Percentiles rank a stretch among this genome's conserved stretches.
Evolutionary conservation across 2,113 vertebrate genomes (phyloP).

Genomic region (Hymenochirus boettgeri): DNA sequence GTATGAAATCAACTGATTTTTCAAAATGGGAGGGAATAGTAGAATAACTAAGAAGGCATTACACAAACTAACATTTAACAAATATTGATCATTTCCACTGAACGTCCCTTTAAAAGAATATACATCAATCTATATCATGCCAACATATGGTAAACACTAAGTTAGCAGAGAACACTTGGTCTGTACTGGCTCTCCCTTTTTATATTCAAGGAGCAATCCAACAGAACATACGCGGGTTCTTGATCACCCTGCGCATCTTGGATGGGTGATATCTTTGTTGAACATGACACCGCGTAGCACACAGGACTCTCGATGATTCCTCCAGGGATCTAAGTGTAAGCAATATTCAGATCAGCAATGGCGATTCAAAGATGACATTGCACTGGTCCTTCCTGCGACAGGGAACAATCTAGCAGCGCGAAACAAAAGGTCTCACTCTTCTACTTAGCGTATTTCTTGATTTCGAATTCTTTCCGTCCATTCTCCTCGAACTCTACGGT

Average conservation of each 20-base stretch:
- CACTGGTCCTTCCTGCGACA: no score
- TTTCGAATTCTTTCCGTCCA: slow-evolving; percentile 90
- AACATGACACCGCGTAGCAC: slow-evolving; percentile 91
- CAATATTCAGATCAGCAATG: not conserved
- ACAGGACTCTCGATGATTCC: slow-evolving; percentile 83
- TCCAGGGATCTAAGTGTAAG: slow-evolving; percentile 75
- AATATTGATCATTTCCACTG: no score
- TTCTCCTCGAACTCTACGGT: slow-evolving; percentile 89
- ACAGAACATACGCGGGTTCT: slow-evolving; percentile 83
- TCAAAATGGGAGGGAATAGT: no score
- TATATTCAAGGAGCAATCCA: slow-evolving; percentile 94
- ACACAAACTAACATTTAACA: no score
- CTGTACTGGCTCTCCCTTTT: slow-evolving; percentile 98
- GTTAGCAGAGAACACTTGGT: no score
- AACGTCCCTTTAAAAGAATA: no score
- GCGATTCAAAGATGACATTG: not conserved
- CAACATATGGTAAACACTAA: no score
- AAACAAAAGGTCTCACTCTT: slow-evolving; percentile 77
- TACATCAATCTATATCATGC: no score
- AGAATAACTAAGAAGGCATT: no score
- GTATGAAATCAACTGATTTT: no score
- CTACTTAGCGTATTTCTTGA: slow-evolving; percentile 95
- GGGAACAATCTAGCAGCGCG: no score
- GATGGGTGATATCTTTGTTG: slow-evolving; percentile 92
- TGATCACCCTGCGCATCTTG: slow-evolving; percentile 83